These are phyloP conservation scores for Neosilurus mollespiculum DNA, from an alignment of 2,797 vertebrate genomes.

Conservation along the genomic window DNA sequence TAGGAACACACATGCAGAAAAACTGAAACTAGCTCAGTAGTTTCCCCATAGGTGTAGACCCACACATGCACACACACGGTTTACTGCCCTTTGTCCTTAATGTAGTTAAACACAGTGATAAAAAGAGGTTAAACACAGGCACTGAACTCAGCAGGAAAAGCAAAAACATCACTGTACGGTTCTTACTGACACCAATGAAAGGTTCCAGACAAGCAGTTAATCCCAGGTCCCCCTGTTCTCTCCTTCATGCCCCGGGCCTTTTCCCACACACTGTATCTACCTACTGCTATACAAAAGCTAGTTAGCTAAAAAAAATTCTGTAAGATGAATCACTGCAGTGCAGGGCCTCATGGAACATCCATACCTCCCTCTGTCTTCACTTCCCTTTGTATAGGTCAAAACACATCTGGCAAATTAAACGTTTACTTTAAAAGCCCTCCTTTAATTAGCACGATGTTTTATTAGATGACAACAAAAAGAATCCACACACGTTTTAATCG, in stretches of 20 bases:
- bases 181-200: background rate
- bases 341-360: conserved; percentile 48
- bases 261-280: conserved; percentile 24
- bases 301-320: conserved; percentile 37
- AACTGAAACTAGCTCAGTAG: background rate
- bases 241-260: conserved; percentile 9
- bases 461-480: conserved; percentile 74
- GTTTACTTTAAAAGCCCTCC: conserved; percentile 71
- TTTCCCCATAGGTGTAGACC: background rate
- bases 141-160: background rate
- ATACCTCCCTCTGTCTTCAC: conserved; percentile 60
- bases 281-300: conserved; percentile 29
- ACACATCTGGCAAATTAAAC: conserved; percentile 74
- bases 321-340: conserved; percentile 35
- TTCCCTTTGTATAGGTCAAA: conserved; percentile 68
- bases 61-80: background rate
- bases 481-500: conserved; percentile 68
- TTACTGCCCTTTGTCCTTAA: background rate
- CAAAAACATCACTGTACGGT: background rate
- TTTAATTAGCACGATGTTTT: conserved; percentile 76
- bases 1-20: no score
- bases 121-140: background rate
- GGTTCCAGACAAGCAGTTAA: conserved; percentile 28
- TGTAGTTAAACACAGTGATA: background rate
- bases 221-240: background rate